Conservation (phyloP, 1,140 invertebrate species). For the Drosophila littoralis region DNA sequence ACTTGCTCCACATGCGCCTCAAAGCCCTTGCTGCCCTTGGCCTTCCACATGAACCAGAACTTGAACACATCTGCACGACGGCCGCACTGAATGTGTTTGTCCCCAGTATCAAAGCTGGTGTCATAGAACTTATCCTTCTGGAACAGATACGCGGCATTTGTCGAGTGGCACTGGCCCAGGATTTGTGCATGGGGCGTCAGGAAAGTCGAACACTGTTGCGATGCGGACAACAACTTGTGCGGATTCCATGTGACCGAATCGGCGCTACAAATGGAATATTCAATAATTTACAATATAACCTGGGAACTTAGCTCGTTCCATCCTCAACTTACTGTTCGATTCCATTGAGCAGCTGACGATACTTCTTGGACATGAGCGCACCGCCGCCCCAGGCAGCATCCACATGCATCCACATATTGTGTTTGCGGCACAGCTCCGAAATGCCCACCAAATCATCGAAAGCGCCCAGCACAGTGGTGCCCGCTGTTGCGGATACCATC, state of each 20-base stretch:
- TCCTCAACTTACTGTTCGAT: slow-evolving; percentile 87
- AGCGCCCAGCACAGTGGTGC: slow-evolving; percentile 91
- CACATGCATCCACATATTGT: slow-evolving; percentile 96
- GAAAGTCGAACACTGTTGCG: slow-evolving; percentile 98
- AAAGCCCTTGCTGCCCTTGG: slow-evolving; percentile 93
- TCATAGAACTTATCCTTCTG: slow-evolving; percentile 99
- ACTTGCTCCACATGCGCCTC: slow-evolving; percentile 92
- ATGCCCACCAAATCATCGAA: slow-evolving; percentile 95
- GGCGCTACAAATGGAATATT: slow-evolving; percentile 88
- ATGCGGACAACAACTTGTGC: slow-evolving; percentile 98
- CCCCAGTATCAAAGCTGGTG: slow-evolving; percentile 94
- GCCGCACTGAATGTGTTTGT: slow-evolving; percentile 95
- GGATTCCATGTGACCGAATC: slow-evolving; percentile 99
- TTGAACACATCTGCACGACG: slow-evolving; percentile 97
- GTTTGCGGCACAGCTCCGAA: slow-evolving; percentile 91
- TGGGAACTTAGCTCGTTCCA: neutral
- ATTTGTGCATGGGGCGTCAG: slow-evolving; percentile 90
- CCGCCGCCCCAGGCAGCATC: slow-evolving; percentile 98
- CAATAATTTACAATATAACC: neutral
- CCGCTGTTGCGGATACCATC: slow-evolving; percentile 95
- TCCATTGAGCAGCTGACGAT: slow-evolving; percentile 91
- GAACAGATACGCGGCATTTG: slow-evolving; percentile 95
- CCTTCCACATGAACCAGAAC: slow-evolving; percentile 99
- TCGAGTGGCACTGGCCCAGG: slow-evolving; percentile 87
- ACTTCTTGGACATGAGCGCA: slow-evolving; percentile 92